A percentile compares a stretch with the other conserved stretches of the same genome.
These are phyloP conservation scores for Patella ulyssiponensis DNA, from an alignment of 2,888 invertebrate genomes.

Conservation along the genomic window DNA sequence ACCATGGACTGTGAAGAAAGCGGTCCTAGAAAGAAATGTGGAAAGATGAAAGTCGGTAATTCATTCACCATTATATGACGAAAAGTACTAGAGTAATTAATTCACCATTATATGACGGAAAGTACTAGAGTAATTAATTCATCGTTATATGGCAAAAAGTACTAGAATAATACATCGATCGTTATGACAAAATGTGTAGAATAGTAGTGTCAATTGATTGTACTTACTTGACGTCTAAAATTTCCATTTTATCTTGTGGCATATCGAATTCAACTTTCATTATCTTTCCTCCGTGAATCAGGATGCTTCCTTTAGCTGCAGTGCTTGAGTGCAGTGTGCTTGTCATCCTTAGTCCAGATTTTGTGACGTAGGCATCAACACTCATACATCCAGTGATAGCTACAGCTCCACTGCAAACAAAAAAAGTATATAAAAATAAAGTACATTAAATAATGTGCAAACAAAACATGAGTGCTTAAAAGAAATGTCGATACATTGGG, in stretches of 20 bases:
- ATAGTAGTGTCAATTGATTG: too few relatives aligned
- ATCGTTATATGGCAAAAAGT: too few relatives aligned
- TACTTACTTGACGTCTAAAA: constrained; percentile 80
- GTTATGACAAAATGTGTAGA: too few relatives aligned
- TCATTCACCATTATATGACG: too few relatives aligned
- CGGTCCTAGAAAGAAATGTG: constrained; percentile 39
- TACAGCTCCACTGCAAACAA: constrained; percentile 80
- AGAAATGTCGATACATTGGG: too few relatives aligned
- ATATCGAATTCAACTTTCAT: constrained; percentile 84
- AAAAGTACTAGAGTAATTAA: too few relatives aligned
- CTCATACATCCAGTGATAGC: constrained; percentile 88
- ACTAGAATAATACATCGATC: too few relatives aligned
- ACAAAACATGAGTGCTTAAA: not conserved
- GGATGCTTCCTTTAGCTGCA: constrained; percentile 82
- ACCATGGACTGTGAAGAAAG: constrained; percentile 46
- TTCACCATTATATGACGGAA: too few relatives aligned
- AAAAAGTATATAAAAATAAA: not conserved
- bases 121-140: too few relatives aligned
- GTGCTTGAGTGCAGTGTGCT: constrained; percentile 88
- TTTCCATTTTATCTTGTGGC: constrained; percentile 87
- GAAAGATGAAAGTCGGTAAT: too few relatives aligned
- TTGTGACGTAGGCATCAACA: constrained; percentile 84
- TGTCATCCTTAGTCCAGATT: constrained; percentile 86
- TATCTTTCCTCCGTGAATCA: constrained; percentile 79
- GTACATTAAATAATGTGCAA: not conserved